Evolutionary conservation across 2,113 vertebrate species (phyloP).

Genomic region (Leucopsar rothschildi): DNA sequence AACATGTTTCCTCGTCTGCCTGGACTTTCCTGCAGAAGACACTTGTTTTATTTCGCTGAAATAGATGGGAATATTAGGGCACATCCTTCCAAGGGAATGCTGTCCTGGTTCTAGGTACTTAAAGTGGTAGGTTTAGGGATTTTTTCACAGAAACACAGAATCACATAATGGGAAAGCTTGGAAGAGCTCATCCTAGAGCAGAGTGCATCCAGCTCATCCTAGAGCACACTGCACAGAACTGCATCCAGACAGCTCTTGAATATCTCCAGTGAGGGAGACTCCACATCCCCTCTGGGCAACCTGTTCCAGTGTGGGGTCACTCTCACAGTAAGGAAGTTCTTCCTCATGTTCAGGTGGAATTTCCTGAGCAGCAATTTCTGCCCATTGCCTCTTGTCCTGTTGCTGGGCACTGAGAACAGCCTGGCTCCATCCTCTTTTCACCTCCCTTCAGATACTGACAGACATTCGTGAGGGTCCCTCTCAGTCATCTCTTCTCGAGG

Average conservation of each 20-base stretch:
- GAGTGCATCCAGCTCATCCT: background rate
- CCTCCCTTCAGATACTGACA: background rate
- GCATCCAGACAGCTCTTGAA: background rate
- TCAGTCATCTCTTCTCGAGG: background rate
- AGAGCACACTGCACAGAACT: background rate
- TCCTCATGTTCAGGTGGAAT: background rate
- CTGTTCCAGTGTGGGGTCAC: rapidly evolving
- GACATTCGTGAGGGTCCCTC: background rate
- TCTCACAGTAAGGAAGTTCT: background rate
- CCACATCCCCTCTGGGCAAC: background rate
- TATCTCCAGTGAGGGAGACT: background rate
- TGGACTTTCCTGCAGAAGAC: background rate
- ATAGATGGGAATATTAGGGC: background rate
- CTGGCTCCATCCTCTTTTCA: background rate
- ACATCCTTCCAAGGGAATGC: background rate
- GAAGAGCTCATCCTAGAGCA: background rate
- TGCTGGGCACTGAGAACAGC: background rate
- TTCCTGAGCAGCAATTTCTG: background rate
- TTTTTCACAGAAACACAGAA: background rate
- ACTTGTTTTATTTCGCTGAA: background rate
- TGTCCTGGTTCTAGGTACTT: background rate
- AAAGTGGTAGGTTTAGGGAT: background rate
- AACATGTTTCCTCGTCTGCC: background rate
- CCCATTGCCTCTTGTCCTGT: background rate
- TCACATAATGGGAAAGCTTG: background rate